Evolutionary conservation across 2,888 invertebrate genomes (phyloP), one percentile per base, ranked within the genome.

Genomic region (Zonitis immaculata): DNA sequence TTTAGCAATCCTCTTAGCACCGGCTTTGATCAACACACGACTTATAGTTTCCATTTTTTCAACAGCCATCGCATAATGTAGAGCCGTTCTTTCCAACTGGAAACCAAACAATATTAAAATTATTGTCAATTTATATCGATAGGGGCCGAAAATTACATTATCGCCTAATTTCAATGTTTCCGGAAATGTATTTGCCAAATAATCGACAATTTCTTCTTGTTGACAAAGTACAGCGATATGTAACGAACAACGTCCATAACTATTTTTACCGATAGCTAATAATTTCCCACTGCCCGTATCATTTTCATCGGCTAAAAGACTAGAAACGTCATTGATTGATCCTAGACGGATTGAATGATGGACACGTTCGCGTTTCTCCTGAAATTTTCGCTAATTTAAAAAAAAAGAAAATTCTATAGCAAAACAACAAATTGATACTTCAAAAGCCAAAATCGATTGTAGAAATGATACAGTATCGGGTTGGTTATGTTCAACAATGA

Each of bases 41-140:
- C 91, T 92, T 42, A 93, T 77, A 8, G 84, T 81, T 74, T 94
- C 93, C 52, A 93, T 88, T 62, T 88, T 85, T 52, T 89, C 88
- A 3, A 92, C 84, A 6, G 91, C 93, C 92, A 93, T 91, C 0
- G 93, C 91, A 74, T 94, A 94, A 74, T 95, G 95, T 26, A 95
- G 78, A 1, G 92, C 86, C 9, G 90, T 91, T 64, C 94, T 82
- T 73, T 93, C 92, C 78, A 95, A 72, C 94, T 95, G 73, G 46
- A 78, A 76, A 56, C 32, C 51, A 32, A 35, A 50, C 25, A 46
- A 49, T 47, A 35, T 1, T 27, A 2, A 27, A 27, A 27, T 9
- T 25, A 25, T 30, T 14, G 45, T n/a, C 20, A 4, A 26, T 44
- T 44, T 6, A 16, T n/a, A 30, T 2, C 8, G 20, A 32, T 16